These are phyloP conservation scores for Cerastis leucographa DNA, from an alignment of 2,888 invertebrate species.

Conservation along the genomic window DNA sequence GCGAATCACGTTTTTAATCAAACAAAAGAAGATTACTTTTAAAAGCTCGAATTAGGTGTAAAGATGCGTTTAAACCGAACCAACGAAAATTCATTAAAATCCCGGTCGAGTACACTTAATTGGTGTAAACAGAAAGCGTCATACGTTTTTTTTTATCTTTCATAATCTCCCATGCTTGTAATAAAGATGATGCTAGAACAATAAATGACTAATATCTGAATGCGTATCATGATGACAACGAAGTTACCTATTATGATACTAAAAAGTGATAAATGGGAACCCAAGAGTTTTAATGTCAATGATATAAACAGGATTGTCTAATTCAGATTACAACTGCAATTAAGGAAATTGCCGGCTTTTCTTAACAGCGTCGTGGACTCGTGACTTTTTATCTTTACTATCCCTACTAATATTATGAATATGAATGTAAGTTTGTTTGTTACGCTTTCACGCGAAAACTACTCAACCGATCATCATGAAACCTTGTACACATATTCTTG, in stretches of 20 bases:
- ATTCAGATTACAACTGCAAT: slow-evolving; percentile 43
- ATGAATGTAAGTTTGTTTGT: no score
- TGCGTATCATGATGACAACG: slow-evolving; percentile 5
- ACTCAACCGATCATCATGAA: no score
- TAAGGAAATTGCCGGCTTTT: slow-evolving; percentile 44
- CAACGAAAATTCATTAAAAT: background rate
- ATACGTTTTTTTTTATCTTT: background rate
- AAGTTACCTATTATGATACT: background rate
- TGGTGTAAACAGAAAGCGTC: background rate
- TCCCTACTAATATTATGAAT: no score
- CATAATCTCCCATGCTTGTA: background rate
- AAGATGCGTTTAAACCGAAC: background rate
- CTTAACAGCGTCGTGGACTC: background rate
- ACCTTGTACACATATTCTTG: no score
- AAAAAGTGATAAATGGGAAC: slow-evolving; percentile 37
- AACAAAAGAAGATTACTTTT: background rate
- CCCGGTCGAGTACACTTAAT: background rate
- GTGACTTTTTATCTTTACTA: slow-evolving; percentile 41
- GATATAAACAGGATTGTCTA: slow-evolving; percentile 28
- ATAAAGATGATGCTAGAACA: slow-evolving; percentile 2
- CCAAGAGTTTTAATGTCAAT: slow-evolving; percentile 18
- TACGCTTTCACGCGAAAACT: no score
- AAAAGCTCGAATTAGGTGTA: background rate
- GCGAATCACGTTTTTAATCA: background rate
- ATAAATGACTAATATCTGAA: slow-evolving; percentile 8